A percentile compares a stretch with the other conserved stretches of the same genome.
phyloP scores from a whole-genome alignment of 2,888 invertebrate genomes.

The Xanthorhoe spadicearia region DNA sequence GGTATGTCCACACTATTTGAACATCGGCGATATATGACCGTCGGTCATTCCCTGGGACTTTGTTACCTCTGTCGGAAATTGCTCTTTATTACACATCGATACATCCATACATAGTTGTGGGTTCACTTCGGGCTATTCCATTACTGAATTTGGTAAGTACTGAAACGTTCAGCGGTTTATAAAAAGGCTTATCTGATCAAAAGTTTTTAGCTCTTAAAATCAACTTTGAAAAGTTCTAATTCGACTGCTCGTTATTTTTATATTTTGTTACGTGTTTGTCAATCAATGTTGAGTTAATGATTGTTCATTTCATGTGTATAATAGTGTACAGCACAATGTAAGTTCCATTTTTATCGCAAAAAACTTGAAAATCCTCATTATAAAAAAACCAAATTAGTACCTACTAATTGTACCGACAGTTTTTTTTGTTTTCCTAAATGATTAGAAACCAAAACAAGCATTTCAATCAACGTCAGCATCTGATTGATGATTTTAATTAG shows the following conservation, averaged over 20 bases:
- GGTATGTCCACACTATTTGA: slow-evolving; percentile 50
- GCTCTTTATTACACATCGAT: slow-evolving; percentile 48
- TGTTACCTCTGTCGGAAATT: slow-evolving; percentile 68
- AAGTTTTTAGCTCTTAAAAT: no score
- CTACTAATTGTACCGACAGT: neutral
- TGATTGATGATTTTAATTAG: slow-evolving; percentile 69
- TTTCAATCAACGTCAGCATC: slow-evolving; percentile 66
- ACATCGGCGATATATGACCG: slow-evolving; percentile 59
- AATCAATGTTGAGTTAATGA: no score
- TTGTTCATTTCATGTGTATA: no score
- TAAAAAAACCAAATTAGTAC: no score
- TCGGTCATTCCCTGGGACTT: slow-evolving; percentile 68
- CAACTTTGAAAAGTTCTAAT: no score
- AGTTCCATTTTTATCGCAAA: no score
- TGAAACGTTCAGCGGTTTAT: neutral
- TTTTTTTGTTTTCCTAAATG: neutral
- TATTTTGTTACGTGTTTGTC: no score
- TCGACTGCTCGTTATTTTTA: no score
- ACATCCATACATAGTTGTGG: slow-evolving; percentile 32
- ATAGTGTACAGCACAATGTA: no score
- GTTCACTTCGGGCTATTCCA: neutral
- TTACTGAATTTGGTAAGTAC: no score
- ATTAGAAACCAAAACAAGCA: slow-evolving; percentile 49
- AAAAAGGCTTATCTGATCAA: neutral
- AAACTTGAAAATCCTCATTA: no score